Base-by-base conservation (phyloP, 2,797 vertebrate species). In the Cephalopachus bancanus region DNA sequence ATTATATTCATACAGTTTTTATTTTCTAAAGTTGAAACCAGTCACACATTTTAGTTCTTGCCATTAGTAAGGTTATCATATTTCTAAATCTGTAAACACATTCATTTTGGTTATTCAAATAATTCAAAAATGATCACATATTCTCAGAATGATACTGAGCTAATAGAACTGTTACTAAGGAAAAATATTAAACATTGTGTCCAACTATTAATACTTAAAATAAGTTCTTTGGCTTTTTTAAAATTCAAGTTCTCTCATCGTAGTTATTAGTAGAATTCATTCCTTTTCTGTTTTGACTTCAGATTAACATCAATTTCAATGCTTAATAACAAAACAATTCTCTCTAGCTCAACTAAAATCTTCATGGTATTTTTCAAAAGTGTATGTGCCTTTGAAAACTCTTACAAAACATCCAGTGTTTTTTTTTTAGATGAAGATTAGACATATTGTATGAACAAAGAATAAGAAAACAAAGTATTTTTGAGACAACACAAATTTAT, bases 291-390 rank as follows among this genome's bases (percentile, higher is more conserved):
- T 85, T 64, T 93, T 86, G 97, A 91, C 83, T 94, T 93, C 89
- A 96, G 80, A 97, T 97, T 97, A 96, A 87, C 93, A 97, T 97
- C 92, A 97, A 96, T 94, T 97, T 97, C 75, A 94, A 91, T 89
- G 74, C 88, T 98, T 97, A 95, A 97, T 95, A 97, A 91, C 86
- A 88, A 93, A 97, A 96, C 49, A 87, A 15, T 71, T 80, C 14
- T 97, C 60, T 67, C 14, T 96, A 96, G 92, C 89, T 98, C 94
- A 97, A 96, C 60, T 96, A 97, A 83, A 97, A 94, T 95, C 9
- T 57, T 93, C 76, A 86, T 96, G 83, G 74, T 97, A 93, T 95
- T 97, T 97, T 98, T 89, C 96, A 74, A 83, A 98, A 98, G 98
- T 98, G 95, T 95, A 76, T 98, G 89, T 97, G 86, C 93, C 96